phyloP scores from a whole-genome alignment of 2,888 invertebrate species.

The Clivina fossor region DNA sequence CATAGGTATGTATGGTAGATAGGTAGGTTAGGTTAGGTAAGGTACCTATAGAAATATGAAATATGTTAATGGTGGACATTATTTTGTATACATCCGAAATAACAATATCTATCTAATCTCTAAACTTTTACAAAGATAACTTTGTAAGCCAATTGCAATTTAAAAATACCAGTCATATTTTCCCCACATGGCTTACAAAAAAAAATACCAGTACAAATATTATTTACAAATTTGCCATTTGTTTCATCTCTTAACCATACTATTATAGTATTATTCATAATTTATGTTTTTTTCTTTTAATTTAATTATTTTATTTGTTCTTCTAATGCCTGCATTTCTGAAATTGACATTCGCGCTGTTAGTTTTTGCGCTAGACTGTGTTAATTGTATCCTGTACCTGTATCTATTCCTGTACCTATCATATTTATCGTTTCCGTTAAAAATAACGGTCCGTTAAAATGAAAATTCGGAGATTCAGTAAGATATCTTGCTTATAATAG shows the following conservation, averaged over 20 bases:
- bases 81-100: constrained; percentile 24
- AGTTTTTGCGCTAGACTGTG: too few relatives aligned
- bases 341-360: constrained; percentile 31
- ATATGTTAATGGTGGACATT: constrained; percentile 21
- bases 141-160: constrained; percentile 29
- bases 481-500: too few relatives aligned
- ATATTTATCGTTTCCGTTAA: too few relatives aligned
- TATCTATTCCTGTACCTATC: too few relatives aligned
- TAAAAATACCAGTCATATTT: constrained; percentile 25
- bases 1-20: too few relatives aligned
- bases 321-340: constrained; percentile 19
- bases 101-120: constrained; percentile 30
- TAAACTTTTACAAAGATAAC: constrained; percentile 32
- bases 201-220: constrained; percentile 31
- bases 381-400: too few relatives aligned
- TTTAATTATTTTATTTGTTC: constrained; percentile 18
- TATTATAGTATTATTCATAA: constrained; percentile 23
- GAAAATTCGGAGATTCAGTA: too few relatives aligned
- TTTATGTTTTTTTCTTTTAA: constrained; percentile 19
- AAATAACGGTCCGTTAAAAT: too few relatives aligned
- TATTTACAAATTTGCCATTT: constrained; percentile 30
- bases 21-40: too few relatives aligned
- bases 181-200: constrained; percentile 29
- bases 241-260: constrained; percentile 28
- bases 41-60: constrained; percentile 1